Evolutionary conservation across 2,797 vertebrate genomes (phyloP), one percentile per base, ranked within the genome.

Genomic region (Poecilia wingei): DNA sequence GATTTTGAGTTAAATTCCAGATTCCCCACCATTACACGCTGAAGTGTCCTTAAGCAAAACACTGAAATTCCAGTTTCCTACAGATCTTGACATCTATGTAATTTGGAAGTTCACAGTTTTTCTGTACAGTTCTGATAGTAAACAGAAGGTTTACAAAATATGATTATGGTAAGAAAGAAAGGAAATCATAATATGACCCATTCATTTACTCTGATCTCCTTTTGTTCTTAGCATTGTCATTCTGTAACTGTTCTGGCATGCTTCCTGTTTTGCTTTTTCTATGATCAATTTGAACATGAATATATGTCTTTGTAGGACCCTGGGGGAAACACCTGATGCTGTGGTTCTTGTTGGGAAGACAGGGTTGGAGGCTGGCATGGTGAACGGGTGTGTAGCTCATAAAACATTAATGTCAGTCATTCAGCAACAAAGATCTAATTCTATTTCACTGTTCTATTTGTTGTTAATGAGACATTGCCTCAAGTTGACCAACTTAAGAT

Each of bases 271-370:
- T 41, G 36, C 22, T 43, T 25, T 43, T 69, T 69, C 25, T 22
- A 69, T 43, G 36, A 41, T 43, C 4, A 25, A 41, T 10, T 43
- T 41, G 36, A 69, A 69, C 2, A 43, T 43, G 39, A 69, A 2
- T n/a, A 13, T 74, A 16, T 79, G 61, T 69, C 31, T 25, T 79
- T 79, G 6, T 46, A 69, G 72, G 41, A 28, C 33, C 59, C n/a
- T 79, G 64, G 45, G 5, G 55, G 72, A 74, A 71, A 59, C 66
- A n/a, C 13, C 73, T 45, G 79, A 80, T 39, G 36, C 64, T 39
- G 0, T 57, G 4, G 20, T 51, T 61, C 45, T 64, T 33, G 55
- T 64, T 45, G n/a, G 51, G 28, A 49, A 66, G 76, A 49, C 76
- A 69, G 46, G 76, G 5, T 43, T 45, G 3, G 76, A 74, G 66